Conservation (phyloP, 2,113 vertebrate species). For the Corythaixoides concolor region DNA sequence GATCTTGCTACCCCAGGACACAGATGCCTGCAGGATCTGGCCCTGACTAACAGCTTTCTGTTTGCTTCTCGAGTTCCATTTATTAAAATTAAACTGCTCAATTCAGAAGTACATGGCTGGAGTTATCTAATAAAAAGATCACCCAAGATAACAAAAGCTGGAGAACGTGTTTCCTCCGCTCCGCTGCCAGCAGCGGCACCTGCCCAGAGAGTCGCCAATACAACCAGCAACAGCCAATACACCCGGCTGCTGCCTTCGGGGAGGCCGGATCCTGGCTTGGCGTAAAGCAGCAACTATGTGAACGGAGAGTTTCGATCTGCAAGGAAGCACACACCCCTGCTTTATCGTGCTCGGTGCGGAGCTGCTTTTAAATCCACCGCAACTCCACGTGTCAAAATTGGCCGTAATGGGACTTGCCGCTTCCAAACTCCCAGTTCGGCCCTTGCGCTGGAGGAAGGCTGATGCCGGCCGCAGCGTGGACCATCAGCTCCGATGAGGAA, state of each 20-base stretch:
- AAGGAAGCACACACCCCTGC: neutral
- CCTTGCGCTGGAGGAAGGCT: neutral
- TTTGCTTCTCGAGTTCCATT: neutral
- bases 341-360: accelerated
- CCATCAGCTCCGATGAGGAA: neutral
- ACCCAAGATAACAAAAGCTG: neutral
- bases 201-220: neutral
- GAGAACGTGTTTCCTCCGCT: accelerated
- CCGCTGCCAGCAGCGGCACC: neutral
- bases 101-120: neutral
- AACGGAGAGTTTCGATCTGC: neutral
- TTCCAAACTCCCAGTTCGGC: neutral
- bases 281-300: neutral
- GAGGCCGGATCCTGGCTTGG: neutral
- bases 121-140: slow-evolving; percentile 1
- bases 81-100: neutral
- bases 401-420: neutral
- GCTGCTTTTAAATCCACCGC: neutral
- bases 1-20: neutral
- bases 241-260: neutral
- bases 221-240: neutral
- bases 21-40: neutral
- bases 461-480: accelerated
- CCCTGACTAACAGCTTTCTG: neutral
- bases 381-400: neutral